Conservation (phyloP, 1,140 invertebrate genomes). For the Drosophila aff. region DNA sequence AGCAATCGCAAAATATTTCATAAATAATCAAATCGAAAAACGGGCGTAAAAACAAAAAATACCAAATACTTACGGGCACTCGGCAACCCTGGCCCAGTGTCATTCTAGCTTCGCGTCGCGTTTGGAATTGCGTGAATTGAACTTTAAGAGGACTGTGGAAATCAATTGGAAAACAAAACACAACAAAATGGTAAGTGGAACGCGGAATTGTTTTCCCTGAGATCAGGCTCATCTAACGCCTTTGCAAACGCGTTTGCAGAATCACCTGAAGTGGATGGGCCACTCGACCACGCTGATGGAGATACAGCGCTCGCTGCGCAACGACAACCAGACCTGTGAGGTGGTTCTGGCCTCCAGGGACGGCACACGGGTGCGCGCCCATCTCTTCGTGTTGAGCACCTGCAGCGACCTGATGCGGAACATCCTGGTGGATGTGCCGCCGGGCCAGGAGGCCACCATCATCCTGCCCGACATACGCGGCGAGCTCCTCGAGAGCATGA, state of each 20-base stretch:
- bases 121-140: constrained; percentile 52
- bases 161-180: constrained; percentile 58
- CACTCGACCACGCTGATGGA: constrained; percentile 82
- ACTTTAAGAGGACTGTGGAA: constrained; percentile 32
- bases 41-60: constrained; percentile 8
- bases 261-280: constrained; percentile 84
- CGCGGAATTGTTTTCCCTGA: constrained; percentile 8
- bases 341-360: constrained; percentile 75
- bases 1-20: background rate
- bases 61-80: background rate
- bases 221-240: background rate
- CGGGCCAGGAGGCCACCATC: constrained; percentile 75
- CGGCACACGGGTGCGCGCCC: constrained; percentile 72
- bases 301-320: constrained; percentile 72
- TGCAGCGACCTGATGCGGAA: constrained; percentile 79
- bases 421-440: constrained; percentile 68
- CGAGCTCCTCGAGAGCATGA: constrained; percentile 70
- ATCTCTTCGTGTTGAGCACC: constrained; percentile 78
- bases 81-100: background rate
- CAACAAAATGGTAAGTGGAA: constrained; percentile 59
- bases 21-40: background rate
- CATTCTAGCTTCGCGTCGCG: constrained; percentile 30
- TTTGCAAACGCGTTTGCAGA: constrained; percentile 37
- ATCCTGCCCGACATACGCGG: constrained; percentile 79
- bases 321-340: constrained; percentile 70